Conservation (phyloP, 2,888 invertebrate genomes). For the Tipula unca region DNA sequence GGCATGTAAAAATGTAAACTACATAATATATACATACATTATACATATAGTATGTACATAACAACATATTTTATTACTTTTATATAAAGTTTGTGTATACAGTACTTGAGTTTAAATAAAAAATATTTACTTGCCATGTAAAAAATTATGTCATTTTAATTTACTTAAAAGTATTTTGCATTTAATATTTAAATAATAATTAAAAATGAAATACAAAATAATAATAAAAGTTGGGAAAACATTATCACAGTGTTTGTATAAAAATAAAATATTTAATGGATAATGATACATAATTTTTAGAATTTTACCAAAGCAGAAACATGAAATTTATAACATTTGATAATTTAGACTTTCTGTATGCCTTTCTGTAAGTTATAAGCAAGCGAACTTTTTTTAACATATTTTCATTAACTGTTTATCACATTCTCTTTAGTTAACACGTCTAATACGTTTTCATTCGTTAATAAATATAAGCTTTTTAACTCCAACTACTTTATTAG, state of each 20-base stretch:
- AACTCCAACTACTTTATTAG: no score
- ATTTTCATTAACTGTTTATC: no score
- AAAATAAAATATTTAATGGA: not conserved
- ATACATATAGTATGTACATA: not conserved
- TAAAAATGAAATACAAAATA: not conserved
- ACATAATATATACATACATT: not conserved
- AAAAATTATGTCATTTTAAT: not conserved
- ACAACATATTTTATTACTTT: not conserved
- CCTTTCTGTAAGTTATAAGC: no score
- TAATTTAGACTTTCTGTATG: no score
- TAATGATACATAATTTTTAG: no score
- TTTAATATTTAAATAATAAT: not conserved
- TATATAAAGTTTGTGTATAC: not conserved
- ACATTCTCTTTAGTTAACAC: no score
- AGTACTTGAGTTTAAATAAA: not conserved
- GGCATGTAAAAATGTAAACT: not conserved
- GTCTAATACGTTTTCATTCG: no score
- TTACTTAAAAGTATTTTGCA: not conserved
- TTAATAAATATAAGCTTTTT: no score
- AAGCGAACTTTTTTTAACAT: no score
- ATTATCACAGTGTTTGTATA: not conserved
- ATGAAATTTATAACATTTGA: no score
- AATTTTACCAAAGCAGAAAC: no score
- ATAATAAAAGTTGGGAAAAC: not conserved
- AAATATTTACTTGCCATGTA: not conserved